Base-by-base conservation (phyloP, 2,888 invertebrate genomes). In the Cerastis leucographa region DNA sequence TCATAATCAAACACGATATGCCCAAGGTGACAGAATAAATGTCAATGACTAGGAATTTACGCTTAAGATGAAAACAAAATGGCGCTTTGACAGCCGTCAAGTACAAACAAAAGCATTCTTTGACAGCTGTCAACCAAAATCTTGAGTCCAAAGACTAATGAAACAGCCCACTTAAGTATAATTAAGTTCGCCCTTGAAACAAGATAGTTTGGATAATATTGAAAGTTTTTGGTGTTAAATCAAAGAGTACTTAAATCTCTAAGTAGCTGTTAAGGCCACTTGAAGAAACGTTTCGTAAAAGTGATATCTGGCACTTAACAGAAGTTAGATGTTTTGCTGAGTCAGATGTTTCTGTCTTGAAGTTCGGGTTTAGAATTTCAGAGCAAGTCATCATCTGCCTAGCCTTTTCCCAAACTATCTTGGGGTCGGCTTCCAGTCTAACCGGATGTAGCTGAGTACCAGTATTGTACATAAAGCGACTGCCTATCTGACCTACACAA, bases 171-270 rank as follows among this genome's bases (percentile, higher is more conserved):
- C 51, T 46, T 74, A 12, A 22, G 35, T 61, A 25, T 46, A 61
- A 73, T 70, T 62, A 77, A 70, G 59, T 64, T 64, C 11, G 56
- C 56, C 35, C 66, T 81, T 81, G 70, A 74, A 72, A 81, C 65
- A 6, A 42, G 46, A 73, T 73, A 78, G 67, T 68, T 71, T 12
- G 19, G 17, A 22, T 78, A 46, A 35, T 78, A 71, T 82, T 74
- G 35, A 65, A 82, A 71, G 62, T 71, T 82, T 69, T 73, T 46
- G 61, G 12, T 40, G 2, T 66, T 35, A 82, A 67, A 82, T 82
- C 78, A 78, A 81, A 74, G 62, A 59, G 51, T 68, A 44, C 81
- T 81, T 81, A 42, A 61, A 68, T 44, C 4, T 12, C 35, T 78
- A 68, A 78, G 66, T 42, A 71, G 61, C n/a, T 71, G 14, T 78